Percentiles rank a stretch among this genome's conserved stretches.
phyloP scores from a whole-genome alignment of 2,797 vertebrate species.

The Danio jaintianensis region DNA sequence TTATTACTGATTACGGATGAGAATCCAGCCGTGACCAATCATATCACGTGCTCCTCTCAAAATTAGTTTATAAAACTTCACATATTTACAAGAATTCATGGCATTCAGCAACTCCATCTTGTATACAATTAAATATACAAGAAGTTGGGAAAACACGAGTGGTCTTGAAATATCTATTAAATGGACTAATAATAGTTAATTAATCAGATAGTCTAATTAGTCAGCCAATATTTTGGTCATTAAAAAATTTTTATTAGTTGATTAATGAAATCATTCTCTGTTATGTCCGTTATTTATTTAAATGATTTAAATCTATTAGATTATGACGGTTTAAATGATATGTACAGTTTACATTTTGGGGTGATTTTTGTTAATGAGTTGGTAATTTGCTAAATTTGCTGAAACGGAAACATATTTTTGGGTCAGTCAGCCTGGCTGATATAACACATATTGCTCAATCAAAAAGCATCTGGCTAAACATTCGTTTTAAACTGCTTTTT shows the following conservation, averaged over 20 bases:
- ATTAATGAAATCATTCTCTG: background rate
- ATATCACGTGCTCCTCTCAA: too few relatives aligned
- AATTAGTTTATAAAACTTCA: too few relatives aligned
- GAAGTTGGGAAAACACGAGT: background rate
- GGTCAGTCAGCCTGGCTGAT: too few relatives aligned
- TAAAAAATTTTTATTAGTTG: background rate
- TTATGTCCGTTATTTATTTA: background rate
- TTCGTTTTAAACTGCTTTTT: background rate
- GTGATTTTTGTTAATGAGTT: background rate
- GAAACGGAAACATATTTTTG: background rate
- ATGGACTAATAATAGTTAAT: background rate
- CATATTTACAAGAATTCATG: background rate
- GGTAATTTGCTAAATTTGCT: background rate
- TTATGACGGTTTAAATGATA: too few relatives aligned
- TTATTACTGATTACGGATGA: too few relatives aligned
- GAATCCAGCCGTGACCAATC: too few relatives aligned
- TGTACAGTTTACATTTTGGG: too few relatives aligned
- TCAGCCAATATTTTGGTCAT: background rate
- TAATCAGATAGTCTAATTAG: background rate
- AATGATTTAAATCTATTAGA: too few relatives aligned
- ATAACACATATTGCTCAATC: background rate
- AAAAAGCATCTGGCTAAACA: background rate
- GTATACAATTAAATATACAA: background rate
- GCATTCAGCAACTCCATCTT: background rate
- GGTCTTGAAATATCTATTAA: background rate